Evolutionary conservation across 2,797 vertebrate species (phyloP).

Genomic region (Lagodon rhomboides): DNA sequence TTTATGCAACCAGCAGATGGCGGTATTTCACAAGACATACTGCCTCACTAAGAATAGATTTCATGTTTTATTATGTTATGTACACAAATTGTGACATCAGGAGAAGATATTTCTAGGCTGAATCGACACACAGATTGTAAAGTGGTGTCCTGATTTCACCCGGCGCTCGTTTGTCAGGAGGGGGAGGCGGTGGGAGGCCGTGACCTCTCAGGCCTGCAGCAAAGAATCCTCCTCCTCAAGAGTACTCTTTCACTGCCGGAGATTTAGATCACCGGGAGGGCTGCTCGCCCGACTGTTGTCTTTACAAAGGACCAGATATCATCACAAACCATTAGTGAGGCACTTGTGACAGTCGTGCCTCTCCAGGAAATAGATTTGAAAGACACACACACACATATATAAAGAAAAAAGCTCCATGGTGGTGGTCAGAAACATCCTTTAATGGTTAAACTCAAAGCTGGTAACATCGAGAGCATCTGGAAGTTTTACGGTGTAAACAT

Average conservation of each 20-base stretch:
- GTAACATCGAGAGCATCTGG: conserved; percentile 66
- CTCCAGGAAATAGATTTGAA: background rate
- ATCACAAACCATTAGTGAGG: conserved; percentile 11
- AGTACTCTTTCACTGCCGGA: conserved; percentile 54
- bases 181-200: conserved; percentile 56
- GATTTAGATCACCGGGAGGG: conserved; percentile 48
- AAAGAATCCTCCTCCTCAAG: conserved; percentile 52
- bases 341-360: background rate
- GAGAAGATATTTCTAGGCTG: background rate
- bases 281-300: conserved; percentile 3
- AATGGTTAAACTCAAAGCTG: conserved; percentile 78
- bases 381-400: conserved; percentile 38
- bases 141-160: conserved; percentile 66
- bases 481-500: conserved; percentile 68
- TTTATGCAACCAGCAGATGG: conserved; percentile 45
- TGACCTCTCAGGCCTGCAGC: conserved; percentile 64
- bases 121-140: background rate
- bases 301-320: conserved; percentile 29
- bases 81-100: background rate
- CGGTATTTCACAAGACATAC: background rate
- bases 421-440: conserved; percentile 83
- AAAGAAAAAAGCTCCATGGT: background rate
- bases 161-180: conserved; percentile 53
- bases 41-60: too few relatives aligned
- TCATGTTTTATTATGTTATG: too few relatives aligned